These are phyloP conservation scores for Asbolus verrucosus DNA, from an alignment of 1,140 invertebrate species.

Conservation along the genomic window DNA sequence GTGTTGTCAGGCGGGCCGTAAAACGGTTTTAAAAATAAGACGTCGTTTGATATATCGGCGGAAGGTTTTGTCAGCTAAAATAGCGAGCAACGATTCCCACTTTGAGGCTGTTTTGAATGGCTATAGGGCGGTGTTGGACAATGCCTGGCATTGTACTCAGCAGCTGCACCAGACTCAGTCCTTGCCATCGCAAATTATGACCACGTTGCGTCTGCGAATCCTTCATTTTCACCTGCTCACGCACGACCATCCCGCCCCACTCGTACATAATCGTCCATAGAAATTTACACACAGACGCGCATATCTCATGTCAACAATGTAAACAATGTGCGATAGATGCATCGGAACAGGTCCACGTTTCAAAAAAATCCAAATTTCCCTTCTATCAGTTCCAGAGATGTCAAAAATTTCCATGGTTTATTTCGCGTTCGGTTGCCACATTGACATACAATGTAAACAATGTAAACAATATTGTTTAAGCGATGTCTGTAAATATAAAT, in stretches of 20 bases:
- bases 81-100: slow-evolving; percentile 58
- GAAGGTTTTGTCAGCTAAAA: slow-evolving; percentile 61
- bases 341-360: too few species aligned
- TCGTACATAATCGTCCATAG: too few species aligned
- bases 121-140: slow-evolving; percentile 55
- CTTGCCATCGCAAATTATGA: slow-evolving; percentile 49
- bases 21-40: slow-evolving; percentile 60
- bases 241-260: too few species aligned
- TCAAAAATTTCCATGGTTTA: too few species aligned
- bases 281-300: slow-evolving; percentile 5
- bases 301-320: too few species aligned
- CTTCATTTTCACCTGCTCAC: slow-evolving; percentile 48
- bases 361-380: too few species aligned
- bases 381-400: too few species aligned
- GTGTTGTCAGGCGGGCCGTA: slow-evolving; percentile 52
- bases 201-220: slow-evolving; percentile 40
- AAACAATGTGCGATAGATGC: too few species aligned
- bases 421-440: too few species aligned
- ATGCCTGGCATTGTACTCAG: slow-evolving; percentile 52
- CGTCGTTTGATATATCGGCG: slow-evolving; percentile 58
- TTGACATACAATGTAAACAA: too few species aligned
- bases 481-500: too few species aligned
- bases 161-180: slow-evolving; percentile 52
- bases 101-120: slow-evolving; percentile 59
- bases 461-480: too few species aligned